A percentile compares a stretch with the other conserved stretches of the same genome.
These are phyloP conservation scores for Paelopatides confundens DNA, from an alignment of 53 echinoderm and acorn worm genomes.

Conservation along the genomic window DNA sequence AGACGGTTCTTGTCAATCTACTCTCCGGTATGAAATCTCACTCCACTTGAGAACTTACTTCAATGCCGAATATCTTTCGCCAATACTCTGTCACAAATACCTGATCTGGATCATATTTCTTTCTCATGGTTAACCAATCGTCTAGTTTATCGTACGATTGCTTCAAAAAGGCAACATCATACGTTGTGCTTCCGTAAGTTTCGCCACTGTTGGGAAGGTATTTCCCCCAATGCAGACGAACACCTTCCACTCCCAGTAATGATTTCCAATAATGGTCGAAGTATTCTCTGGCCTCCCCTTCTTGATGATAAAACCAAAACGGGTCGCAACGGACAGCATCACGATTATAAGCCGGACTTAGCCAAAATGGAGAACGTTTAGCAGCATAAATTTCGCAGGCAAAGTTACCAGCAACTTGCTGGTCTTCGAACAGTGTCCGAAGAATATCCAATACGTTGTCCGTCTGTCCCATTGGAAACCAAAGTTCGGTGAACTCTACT, in stretches of 20 bases:
- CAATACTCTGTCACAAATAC: slow-evolving; percentile 28
- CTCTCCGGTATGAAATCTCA: neutral
- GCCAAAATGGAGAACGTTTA: slow-evolving; percentile 37
- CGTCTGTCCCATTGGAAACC: slow-evolving; percentile 44
- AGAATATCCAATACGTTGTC: slow-evolving; percentile 35
- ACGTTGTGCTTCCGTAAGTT: neutral
- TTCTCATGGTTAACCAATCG: slow-evolving; percentile 1
- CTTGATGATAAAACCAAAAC: slow-evolving; percentile 23
- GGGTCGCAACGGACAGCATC: slow-evolving; percentile 34
- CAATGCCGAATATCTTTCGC: slow-evolving; percentile 15
- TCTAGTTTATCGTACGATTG: slow-evolving; percentile 12
- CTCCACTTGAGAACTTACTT: neutral
- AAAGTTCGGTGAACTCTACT: slow-evolving; percentile 38
- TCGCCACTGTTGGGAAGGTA: neutral
- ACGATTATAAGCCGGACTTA: slow-evolving; percentile 31
- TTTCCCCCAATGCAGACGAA: slow-evolving; percentile 43
- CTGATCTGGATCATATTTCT: slow-evolving; percentile 13
- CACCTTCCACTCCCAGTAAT: neutral
- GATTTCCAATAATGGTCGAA: slow-evolving; percentile 12
- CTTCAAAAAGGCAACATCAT: neutral
- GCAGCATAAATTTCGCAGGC: slow-evolving; percentile 15
- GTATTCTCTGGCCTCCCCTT: neutral
- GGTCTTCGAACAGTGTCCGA: slow-evolving; percentile 1
- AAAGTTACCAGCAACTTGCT: slow-evolving; percentile 30
- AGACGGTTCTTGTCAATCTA: too few species aligned